These are phyloP conservation scores for Alosa sapidissima DNA, from an alignment of 2,797 vertebrate genomes.

Conservation along the genomic window DNA sequence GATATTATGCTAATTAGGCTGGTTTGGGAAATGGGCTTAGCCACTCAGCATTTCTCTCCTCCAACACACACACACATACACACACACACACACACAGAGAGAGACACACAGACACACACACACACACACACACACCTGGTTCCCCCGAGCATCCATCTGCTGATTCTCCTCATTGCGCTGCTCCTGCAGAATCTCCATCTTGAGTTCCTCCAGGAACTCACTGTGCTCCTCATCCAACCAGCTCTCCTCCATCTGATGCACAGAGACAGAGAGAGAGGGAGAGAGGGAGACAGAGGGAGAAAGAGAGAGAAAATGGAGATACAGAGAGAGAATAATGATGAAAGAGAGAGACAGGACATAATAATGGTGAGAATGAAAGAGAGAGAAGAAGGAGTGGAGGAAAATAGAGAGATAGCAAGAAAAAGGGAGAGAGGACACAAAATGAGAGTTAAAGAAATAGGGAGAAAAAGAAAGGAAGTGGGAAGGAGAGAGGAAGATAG, in stretches of 20 bases:
- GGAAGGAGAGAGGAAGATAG: not conserved
- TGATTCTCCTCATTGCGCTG: constrained; percentile 74
- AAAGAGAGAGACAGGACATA: not conserved
- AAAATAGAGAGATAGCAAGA: not conserved
- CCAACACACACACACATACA: not conserved
- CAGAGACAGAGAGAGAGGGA: constrained; percentile 34
- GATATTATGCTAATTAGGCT: no score
- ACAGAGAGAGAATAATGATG: not conserved
- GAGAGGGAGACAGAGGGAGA: not conserved
- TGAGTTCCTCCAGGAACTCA: constrained; percentile 90
- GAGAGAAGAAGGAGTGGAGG: not conserved
- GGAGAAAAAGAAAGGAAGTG: not conserved
- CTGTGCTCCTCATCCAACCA: constrained; percentile 96
- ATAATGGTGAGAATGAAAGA: not conserved
- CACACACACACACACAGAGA: not conserved
- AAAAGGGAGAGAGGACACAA: not conserved
- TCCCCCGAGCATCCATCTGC: constrained; percentile 63
- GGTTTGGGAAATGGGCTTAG: no score
- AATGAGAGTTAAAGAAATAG: not conserved
- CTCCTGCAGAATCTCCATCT: constrained; percentile 90
- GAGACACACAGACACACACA: not conserved
- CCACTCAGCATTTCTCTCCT: not conserved
- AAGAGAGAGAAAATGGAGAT: constrained; percentile 39
- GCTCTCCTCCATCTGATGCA: constrained; percentile 87
- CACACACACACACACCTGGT: constrained; percentile 71